Evolutionary conservation across 2,797 vertebrate species (phyloP).

Genomic region (Microctenopoma steveboyesi): DNA sequence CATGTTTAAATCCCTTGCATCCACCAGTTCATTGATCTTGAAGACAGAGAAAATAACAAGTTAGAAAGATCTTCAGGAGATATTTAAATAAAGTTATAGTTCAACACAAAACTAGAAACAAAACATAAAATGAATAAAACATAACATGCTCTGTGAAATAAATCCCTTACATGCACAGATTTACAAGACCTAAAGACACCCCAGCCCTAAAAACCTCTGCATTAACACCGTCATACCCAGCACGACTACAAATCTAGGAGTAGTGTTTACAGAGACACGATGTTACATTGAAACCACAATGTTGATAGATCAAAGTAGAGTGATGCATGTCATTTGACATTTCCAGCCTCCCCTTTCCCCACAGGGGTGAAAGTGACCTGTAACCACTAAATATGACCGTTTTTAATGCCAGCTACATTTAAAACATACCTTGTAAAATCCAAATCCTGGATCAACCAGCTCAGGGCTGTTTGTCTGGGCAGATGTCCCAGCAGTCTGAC

Average conservation of each 20-base stretch:
- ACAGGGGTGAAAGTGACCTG: not conserved
- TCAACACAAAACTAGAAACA: not conserved
- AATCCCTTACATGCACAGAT: not conserved
- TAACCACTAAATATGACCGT: not conserved
- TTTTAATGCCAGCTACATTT: not conserved
- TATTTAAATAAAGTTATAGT: not conserved
- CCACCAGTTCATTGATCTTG: conserved; percentile 92
- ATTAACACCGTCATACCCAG: too few relatives aligned
- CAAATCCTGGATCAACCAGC: conserved; percentile 86
- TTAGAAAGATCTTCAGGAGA: not conserved
- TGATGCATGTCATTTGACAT: too few relatives aligned
- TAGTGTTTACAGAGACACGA: too few relatives aligned
- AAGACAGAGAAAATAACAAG: not conserved
- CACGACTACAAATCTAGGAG: too few relatives aligned
- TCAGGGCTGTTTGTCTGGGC: conserved; percentile 60
- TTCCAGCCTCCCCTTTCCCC: not conserved
- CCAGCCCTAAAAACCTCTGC: not conserved
- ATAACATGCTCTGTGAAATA: not conserved
- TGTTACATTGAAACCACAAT: too few relatives aligned
- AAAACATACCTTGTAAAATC: conserved; percentile 88
- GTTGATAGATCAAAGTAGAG: too few relatives aligned
- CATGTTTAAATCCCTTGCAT: conserved; percentile 94
- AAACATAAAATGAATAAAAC: not conserved
- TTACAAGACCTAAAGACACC: not conserved
- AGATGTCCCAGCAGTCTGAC: conserved; percentile 83